These are phyloP conservation scores for Drosophila macrospina DNA, from an alignment of 2,888 invertebrate species.

Conservation along the genomic window DNA sequence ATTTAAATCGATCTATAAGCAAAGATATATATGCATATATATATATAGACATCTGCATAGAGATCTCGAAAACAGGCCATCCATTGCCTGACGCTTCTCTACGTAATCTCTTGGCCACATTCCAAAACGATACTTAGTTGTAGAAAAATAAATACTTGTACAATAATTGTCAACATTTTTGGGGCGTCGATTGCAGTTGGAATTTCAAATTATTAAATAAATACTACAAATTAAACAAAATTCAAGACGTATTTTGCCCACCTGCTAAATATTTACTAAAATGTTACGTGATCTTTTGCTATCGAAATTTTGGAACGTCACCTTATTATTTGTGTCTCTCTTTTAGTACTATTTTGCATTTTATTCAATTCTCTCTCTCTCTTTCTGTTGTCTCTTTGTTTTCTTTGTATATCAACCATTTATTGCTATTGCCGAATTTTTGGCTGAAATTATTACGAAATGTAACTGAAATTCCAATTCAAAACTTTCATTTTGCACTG, in stretches of 20 bases:
- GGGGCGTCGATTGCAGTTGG: conserved; percentile 24
- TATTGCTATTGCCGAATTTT: conserved; percentile 8
- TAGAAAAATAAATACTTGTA: conserved; percentile 18
- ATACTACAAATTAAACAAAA: conserved; percentile 14
- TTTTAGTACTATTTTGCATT: conserved; percentile 17
- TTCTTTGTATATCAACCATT: conserved; percentile 35
- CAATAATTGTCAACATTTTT: conserved; percentile 50
- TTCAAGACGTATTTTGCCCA: conserved; percentile 8
- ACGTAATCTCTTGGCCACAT: conserved; percentile 54
- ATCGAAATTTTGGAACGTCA: conserved; percentile 13
- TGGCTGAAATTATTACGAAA: conserved; percentile 22
- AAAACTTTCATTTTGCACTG: conserved; percentile 42
- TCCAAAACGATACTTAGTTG: conserved; percentile 38
- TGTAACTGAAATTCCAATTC: conserved; percentile 10
- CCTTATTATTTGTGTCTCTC: conserved; percentile 3
- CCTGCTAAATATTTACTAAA: conserved; percentile 20
- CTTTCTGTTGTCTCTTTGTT: background rate
- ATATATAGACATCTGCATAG: conserved; percentile 10
- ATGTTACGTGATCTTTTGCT: conserved; percentile 51
- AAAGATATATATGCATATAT: conserved; percentile 10
- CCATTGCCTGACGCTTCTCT: conserved; percentile 23
- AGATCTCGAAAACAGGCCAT: conserved; percentile 45
- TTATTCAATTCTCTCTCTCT: conserved; percentile 11
- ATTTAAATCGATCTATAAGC: conserved; percentile 18
- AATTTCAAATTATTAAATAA: conserved; percentile 11